Evolutionary conservation across 2,888 invertebrate species (phyloP).

Genomic region (Portevinia maculata): DNA sequence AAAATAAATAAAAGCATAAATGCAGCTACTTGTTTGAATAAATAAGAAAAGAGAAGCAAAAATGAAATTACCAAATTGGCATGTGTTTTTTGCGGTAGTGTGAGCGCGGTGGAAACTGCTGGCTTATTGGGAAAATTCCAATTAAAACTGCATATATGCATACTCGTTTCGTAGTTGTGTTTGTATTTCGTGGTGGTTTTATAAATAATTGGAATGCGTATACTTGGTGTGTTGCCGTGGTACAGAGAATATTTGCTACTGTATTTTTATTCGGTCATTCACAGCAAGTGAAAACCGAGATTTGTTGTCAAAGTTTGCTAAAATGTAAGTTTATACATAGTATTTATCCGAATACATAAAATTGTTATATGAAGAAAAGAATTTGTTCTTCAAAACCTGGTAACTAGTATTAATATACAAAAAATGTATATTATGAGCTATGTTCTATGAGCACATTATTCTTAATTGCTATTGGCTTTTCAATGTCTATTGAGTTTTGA

Average conservation of each 20-base stretch:
- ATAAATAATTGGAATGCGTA: conserved; percentile 43
- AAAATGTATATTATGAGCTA: too few species aligned
- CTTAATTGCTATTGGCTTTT: too few species aligned
- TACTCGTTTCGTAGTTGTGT: conserved; percentile 20
- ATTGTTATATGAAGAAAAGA: neutral
- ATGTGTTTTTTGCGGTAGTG: conserved; percentile 48
- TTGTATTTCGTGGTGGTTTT: conserved; percentile 48
- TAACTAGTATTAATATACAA: too few species aligned
- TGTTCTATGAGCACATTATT: too few species aligned
- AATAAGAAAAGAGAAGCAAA: conserved; percentile 62
- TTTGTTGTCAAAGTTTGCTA: neutral
- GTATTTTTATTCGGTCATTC: neutral
- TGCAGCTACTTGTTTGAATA: conserved; percentile 72
- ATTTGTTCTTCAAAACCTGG: too few species aligned
- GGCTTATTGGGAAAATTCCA: conserved; percentile 72
- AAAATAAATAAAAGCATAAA: conserved; percentile 26
- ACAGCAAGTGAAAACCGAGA: neutral
- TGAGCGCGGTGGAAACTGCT: conserved; percentile 58
- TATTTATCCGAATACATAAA: neutral
- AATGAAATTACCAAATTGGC: conserved; percentile 43
- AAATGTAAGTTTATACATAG: neutral
- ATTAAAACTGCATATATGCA: conserved; percentile 37
- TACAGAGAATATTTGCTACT: conserved; percentile 8
- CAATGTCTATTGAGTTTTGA: too few species aligned
- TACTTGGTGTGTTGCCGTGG: conserved; percentile 46